phyloP scores from a whole-genome alignment of 2,113 vertebrate genomes.

The Chunga burmeisteri region DNA sequence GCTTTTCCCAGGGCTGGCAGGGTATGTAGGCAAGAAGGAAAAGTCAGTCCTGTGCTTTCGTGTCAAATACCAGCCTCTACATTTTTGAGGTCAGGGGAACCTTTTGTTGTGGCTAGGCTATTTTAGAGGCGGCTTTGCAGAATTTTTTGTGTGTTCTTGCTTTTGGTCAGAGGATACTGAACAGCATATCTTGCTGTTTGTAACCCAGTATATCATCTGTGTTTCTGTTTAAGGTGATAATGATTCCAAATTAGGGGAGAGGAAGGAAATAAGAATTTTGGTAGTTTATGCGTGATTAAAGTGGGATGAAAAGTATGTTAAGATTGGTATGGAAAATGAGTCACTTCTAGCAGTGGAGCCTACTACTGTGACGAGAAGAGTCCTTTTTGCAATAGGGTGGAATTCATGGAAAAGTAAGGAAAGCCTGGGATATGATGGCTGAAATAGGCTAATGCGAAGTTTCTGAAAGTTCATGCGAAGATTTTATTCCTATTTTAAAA shows the following conservation, averaged over 20 bases:
- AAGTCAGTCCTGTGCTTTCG: background rate
- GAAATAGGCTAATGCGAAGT: background rate
- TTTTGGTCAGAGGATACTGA: background rate
- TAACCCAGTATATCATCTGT: background rate
- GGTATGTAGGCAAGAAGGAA: slow-evolving; percentile 4
- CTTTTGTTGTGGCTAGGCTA: slow-evolving; percentile 47
- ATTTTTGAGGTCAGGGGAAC: slow-evolving; percentile 23
- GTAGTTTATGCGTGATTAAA: background rate
- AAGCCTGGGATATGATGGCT: background rate
- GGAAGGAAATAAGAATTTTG: background rate
- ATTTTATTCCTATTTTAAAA: background rate
- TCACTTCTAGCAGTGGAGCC: background rate
- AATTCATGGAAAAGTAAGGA: background rate
- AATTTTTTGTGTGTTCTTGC: background rate
- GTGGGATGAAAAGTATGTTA: background rate
- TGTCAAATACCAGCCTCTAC: background rate
- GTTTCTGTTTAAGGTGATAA: background rate
- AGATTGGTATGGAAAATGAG: background rate
- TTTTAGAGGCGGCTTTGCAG: background rate
- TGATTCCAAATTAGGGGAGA: background rate
- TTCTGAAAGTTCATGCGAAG: background rate
- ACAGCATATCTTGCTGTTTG: background rate
- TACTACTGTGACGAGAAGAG: background rate
- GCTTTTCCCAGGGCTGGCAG: background rate
- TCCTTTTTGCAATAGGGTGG: background rate